phyloP scores from a whole-genome alignment of 2,797 vertebrate genomes.

The Phoxinus dragarum region DNA sequence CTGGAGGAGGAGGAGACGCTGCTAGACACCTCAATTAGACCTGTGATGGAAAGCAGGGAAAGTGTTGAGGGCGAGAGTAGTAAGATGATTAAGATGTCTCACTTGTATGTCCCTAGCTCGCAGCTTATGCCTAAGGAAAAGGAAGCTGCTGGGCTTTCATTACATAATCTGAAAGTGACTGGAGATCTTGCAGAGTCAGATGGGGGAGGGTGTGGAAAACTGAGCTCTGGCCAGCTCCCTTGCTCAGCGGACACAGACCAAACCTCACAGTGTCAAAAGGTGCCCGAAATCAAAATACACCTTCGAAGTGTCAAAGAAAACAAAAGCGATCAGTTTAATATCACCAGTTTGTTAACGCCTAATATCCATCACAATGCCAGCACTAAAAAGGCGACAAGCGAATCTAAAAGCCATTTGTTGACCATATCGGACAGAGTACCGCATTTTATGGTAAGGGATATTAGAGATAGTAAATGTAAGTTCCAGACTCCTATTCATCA shows the following conservation, averaged over 20 bases:
- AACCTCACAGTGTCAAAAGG: constrained; percentile 68
- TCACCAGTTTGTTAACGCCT: constrained; percentile 90
- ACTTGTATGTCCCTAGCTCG: constrained; percentile 90
- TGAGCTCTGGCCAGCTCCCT: constrained; percentile 42
- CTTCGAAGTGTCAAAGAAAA: constrained; percentile 85
- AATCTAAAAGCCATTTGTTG: constrained; percentile 75
- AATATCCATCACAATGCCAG: constrained; percentile 77
- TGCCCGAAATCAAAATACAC: constrained; percentile 91
- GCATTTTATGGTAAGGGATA: constrained; percentile 90
- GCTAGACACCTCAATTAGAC: constrained; percentile 66
- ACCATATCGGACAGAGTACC: constrained; percentile 83
- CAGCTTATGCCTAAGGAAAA: constrained; percentile 83
- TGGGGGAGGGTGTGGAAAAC: constrained; percentile 58
- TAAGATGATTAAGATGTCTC: constrained; percentile 87
- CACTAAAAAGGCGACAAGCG: constrained; percentile 73
- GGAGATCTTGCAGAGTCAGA: constrained; percentile 36
- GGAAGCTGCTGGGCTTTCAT: constrained; percentile 66
- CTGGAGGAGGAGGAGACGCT: constrained; percentile 64
- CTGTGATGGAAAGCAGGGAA: constrained; percentile 72
- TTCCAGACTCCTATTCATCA: constrained; percentile 90
- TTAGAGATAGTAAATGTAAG: constrained; percentile 87
- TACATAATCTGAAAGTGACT: constrained; percentile 69
- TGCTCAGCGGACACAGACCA: constrained; percentile 17
- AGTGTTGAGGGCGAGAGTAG: constrained; percentile 66
- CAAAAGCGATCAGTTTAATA: constrained; percentile 84